A percentile compares a stretch with the other conserved stretches of the same genome.
Conservation (phyloP, 2,888 invertebrate species). For the Synergus umbraculus region DNA sequence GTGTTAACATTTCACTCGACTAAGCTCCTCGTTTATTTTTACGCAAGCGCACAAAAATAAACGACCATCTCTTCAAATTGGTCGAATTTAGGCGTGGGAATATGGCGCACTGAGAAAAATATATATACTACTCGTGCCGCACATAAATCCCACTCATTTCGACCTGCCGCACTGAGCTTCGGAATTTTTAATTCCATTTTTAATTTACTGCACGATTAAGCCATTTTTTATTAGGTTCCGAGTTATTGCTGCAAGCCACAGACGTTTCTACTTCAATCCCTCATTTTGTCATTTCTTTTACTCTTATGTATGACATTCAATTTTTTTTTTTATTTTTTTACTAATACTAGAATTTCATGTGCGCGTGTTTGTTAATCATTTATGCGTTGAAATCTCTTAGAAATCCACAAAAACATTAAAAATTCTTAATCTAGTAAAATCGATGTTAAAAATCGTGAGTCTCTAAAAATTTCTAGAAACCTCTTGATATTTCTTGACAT, state of each 20-base stretch:
- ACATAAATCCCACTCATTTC: slow-evolving; percentile 33
- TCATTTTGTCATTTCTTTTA: not conserved
- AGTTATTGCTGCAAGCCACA: slow-evolving; percentile 12
- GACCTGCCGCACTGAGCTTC: slow-evolving; percentile 19
- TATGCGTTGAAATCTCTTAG: no score
- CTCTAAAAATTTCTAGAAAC: no score
- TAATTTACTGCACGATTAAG: slow-evolving; percentile 39
- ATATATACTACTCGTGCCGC: slow-evolving; percentile 34
- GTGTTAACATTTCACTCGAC: slow-evolving; percentile 72
- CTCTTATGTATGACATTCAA: no score
- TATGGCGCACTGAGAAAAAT: slow-evolving; percentile 25
- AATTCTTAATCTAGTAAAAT: no score
- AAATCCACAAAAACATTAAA: no score
- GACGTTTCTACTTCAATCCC: not conserved
- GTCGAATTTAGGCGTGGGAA: slow-evolving; percentile 38
- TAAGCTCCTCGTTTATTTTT: slow-evolving; percentile 39
- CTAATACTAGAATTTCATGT: no score
- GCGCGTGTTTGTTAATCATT: no score
- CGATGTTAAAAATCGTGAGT: no score
- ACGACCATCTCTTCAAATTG: slow-evolving; percentile 16
- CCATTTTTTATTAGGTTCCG: slow-evolving; percentile 21
- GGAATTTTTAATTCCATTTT: slow-evolving; percentile 35
- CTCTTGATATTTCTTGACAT: no score
- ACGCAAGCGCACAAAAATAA: slow-evolving; percentile 33
- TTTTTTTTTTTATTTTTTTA: no score